These are phyloP conservation scores for Geotrypetes seraphini DNA, from an alignment of 2,797 vertebrate genomes.

Conservation along the genomic window DNA sequence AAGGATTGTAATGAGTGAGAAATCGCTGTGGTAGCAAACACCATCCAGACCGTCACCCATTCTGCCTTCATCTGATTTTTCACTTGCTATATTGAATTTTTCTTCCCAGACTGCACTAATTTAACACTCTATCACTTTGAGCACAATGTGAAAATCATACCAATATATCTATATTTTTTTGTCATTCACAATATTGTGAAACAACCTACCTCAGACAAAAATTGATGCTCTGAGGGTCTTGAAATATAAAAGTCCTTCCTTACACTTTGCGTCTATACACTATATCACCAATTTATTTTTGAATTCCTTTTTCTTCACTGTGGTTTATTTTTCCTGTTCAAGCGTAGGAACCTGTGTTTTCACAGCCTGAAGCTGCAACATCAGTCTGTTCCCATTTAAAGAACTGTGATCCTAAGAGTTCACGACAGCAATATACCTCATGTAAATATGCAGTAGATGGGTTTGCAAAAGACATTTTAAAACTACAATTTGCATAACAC, in stretches of 20 bases:
- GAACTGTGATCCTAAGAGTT: conserved; percentile 12
- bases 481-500: too few relatives aligned
- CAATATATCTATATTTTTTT: too few relatives aligned
- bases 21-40: conserved; percentile 7
- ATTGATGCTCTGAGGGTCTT: too few relatives aligned
- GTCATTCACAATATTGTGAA: conserved; percentile 4
- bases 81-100: neutral
- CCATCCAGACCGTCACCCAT: conserved; percentile 10
- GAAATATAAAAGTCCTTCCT: conserved; percentile 1
- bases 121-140: conserved; percentile 4
- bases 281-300: conserved; percentile 26
- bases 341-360: conserved; percentile 19
- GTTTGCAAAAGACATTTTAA: too few relatives aligned
- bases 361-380: conserved; percentile 29
- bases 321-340: conserved; percentile 4
- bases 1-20: conserved; percentile 10
- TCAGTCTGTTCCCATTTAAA: conserved; percentile 26
- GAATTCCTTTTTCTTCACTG: conserved; percentile 8
- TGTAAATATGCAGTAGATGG: too few relatives aligned
- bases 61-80: conserved; percentile 4
- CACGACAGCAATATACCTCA: too few relatives aligned
- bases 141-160: neutral
- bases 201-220: too few relatives aligned
- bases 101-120: conserved; percentile 5
- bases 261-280: neutral